Evolutionary conservation across 1,140 invertebrate genomes (phyloP), one percentile per base, ranked within the genome.

Genomic region (Pseudomyrmex cubaensis): DNA sequence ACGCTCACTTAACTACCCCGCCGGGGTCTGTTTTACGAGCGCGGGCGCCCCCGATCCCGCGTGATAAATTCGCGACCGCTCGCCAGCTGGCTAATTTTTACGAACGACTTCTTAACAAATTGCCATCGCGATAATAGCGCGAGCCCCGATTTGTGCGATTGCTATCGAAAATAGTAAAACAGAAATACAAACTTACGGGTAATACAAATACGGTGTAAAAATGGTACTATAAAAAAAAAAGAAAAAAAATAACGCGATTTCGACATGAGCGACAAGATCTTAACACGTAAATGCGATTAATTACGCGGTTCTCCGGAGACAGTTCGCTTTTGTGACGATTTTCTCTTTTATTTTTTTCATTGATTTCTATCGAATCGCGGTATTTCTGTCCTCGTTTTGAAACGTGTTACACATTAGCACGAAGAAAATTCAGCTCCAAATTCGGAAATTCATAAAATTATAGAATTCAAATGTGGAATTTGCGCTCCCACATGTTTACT

Each of bases 41-140:
- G 20, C 50, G 52, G 13, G 25, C 25, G 4, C 7, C 35, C 44
- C 76, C 54, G 76, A 80, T 80, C 66, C 46, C 22, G 54, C 54
- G 76, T 56, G 66, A 80, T 80, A 80, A 80, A 80, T 80, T 80
- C 20, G n/a, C 54, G 66, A 12, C 9, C 22, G 66, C 70, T 10
- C 76, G 44, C 54, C 76, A 70, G 44, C 54, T 72, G 76, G 67
- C 64, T 80, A 80, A 72, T 80, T 80, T 80, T 69, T 72, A 72
- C 54, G 44, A 35, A 70, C 54, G 20, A 50, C 72, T 72, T 72
- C 22, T 61, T 59, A 59, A 80, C 46, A 70, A 72, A 80, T 50
- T 59, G 56, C 66, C n/a, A 35, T 57, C 52, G 35, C 59, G 80
- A 56, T 64, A 63, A 59, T 70, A 35, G 35, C 76, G 46, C 66